These are phyloP conservation scores for Ianthella basta DNA, from an alignment of 37 sponge, comb jelly and placozoan species.

Conservation along the genomic window DNA sequence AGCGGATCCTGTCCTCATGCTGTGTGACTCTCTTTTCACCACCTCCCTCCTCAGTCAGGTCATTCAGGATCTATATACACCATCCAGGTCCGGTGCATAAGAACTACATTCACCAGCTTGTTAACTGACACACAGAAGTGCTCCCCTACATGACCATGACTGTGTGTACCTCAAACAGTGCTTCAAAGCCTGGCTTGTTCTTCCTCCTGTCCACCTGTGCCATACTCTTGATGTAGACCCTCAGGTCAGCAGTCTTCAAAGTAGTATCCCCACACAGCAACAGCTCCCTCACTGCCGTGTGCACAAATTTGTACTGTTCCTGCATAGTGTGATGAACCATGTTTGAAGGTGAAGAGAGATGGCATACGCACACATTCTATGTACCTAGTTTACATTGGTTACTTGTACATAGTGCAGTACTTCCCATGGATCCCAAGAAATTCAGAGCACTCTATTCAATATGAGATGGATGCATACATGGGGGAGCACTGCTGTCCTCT, in stretches of 20 bases:
- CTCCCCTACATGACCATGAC: background rate
- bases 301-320: constrained; percentile 25
- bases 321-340: background rate
- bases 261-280: constrained; percentile 22
- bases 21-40: background rate
- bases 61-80: background rate
- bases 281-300: constrained; percentile 17
- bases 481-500: no score
- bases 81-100: background rate
- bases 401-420: no score
- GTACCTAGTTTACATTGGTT: no score
- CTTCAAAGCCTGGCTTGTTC: background rate
- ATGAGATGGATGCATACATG: no score
- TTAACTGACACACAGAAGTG: no score
- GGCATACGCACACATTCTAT: no score
- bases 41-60: background rate
- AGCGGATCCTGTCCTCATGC: background rate
- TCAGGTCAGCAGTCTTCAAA: background rate
- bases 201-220: background rate
- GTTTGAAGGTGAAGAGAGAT: no score
- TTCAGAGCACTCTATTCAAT: no score
- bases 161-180: constrained; percentile 2
- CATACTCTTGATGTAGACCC: background rate
- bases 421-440: no score
- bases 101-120: no score